Base-by-base conservation (phyloP, 2,113 vertebrate genomes). In the Eptatretus burgeri region DNA sequence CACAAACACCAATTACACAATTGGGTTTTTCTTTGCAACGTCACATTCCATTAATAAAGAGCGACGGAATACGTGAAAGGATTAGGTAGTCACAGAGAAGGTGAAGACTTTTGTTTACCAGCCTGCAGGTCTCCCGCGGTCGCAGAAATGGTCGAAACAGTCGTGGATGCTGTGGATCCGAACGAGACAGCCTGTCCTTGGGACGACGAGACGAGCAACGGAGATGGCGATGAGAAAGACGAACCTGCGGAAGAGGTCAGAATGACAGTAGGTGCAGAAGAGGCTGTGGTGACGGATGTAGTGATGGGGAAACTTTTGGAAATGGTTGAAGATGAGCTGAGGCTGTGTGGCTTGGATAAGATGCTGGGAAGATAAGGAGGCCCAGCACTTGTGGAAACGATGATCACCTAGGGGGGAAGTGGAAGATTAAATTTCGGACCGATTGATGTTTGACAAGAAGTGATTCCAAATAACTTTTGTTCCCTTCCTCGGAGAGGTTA, bases 331-430 rank as follows among this genome's bases (percentile, higher is more conserved):
- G 19, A 49, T 27, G 70, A 65, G 70, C 68, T 85, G 12, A 60
- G 83, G 73, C 83, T 83, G 76, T 95, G 88, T n/a, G 89, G 94
- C 77, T 94, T 98, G 49, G 91, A 98, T 69, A 98, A 81, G 75
- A 98, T 95, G 78, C 95, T 94, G 69, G 91, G 91, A 62, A 98
- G 85, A 56, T 95, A 95, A 66, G 82, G 85, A 67, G 91, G 93
- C 71, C 91, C 91, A 51, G 89, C 86, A 68, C 88, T 95, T 9
- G 91, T 98, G 3, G 88, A 95, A 67, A 98, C 91, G 66, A 98
- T 98, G 68, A 98, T 98, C 66, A 95, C 91, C 91, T 98, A 78
- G 49, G 19, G 49, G 51, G 49, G 41, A 64, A n/a, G 18, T 53
- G 16, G 51, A 64, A 5, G 20, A 18, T 19, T 53, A 62, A 13